Conservation (phyloP, 2,888 invertebrate species). For the Meghimatium bilineatum region DNA sequence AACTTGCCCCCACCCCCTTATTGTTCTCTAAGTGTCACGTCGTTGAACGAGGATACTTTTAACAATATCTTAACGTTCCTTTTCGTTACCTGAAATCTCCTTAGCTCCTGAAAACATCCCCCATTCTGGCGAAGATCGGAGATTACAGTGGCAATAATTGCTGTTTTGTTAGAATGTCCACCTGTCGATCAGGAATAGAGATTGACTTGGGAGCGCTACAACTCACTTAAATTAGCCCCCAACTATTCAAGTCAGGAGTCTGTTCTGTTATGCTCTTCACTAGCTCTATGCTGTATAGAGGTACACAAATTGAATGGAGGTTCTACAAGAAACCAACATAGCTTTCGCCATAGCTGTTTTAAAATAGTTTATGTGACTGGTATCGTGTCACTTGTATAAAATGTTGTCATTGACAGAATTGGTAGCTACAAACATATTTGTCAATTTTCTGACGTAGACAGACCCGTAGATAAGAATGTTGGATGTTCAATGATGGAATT, state of each 20-base stretch:
- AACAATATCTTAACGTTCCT: neutral
- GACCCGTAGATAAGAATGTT: no score
- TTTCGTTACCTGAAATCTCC: neutral
- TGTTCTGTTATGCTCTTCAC: neutral
- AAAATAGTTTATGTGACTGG: no score
- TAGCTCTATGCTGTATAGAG: neutral
- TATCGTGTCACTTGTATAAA: no score
- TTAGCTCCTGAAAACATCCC: neutral
- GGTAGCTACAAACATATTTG: no score
- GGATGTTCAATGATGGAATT: no score
- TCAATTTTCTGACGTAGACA: no score
- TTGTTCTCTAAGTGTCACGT: slow-evolving; percentile 2
- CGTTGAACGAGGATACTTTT: neutral
- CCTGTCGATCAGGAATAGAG: neutral
- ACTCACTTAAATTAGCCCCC: neutral
- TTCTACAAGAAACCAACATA: no score
- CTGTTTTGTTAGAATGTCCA: neutral
- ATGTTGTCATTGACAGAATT: no score
- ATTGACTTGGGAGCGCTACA: neutral
- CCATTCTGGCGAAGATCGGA: neutral
- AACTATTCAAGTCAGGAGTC: neutral
- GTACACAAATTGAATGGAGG: neutral
- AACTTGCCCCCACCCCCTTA: no score
- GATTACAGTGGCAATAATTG: slow-evolving; percentile 33
- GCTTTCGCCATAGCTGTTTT: no score